Conservation (phyloP, 2,888 invertebrate genomes). For the Drosophila paranaensis region DNA sequence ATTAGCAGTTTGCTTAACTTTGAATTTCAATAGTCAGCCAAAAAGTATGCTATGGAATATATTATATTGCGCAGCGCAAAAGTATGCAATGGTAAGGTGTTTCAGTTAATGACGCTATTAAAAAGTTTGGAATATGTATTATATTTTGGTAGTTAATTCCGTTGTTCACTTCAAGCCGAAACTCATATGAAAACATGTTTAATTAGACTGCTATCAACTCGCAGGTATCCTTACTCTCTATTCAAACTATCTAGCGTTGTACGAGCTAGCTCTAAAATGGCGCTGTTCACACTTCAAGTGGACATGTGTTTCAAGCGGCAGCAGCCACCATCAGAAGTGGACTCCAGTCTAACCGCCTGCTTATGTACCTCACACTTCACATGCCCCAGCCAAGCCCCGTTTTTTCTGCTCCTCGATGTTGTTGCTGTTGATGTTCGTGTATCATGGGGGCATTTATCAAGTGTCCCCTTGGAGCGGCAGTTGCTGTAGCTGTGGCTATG, state of each 20-base stretch:
- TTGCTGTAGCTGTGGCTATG: slow-evolving; percentile 17
- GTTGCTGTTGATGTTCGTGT: slow-evolving; percentile 21
- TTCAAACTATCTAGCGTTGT: not conserved
- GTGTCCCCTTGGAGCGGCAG: slow-evolving; percentile 25
- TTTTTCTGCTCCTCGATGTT: slow-evolving; percentile 8
- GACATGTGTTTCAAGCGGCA: slow-evolving; percentile 20
- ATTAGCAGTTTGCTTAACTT: not conserved
- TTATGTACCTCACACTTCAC: slow-evolving; percentile 8
- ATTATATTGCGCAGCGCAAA: too few relatives aligned
- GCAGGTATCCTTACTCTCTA: not conserved
- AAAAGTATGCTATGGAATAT: too few relatives aligned
- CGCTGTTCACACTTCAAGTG: slow-evolving; percentile 21
- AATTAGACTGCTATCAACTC: not conserved
- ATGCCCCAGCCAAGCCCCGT: not conserved
- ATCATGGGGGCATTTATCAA: slow-evolving; percentile 49
- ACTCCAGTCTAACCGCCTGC: slow-evolving; percentile 12
- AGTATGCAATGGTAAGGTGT: not conserved
- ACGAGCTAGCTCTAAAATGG: slow-evolving; percentile 3
- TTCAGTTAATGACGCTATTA: too few relatives aligned
- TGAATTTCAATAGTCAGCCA: too few relatives aligned
- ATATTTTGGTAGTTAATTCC: not conserved
- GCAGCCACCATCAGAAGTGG: slow-evolving; percentile 15
- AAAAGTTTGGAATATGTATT: not conserved
- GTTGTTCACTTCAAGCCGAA: too few relatives aligned
- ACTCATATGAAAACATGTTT: not conserved